Percentiles rank a stretch among this genome's conserved stretches.
phyloP scores from a whole-genome alignment of 1,140 invertebrate species.

The Kradibia gibbosae region DNA sequence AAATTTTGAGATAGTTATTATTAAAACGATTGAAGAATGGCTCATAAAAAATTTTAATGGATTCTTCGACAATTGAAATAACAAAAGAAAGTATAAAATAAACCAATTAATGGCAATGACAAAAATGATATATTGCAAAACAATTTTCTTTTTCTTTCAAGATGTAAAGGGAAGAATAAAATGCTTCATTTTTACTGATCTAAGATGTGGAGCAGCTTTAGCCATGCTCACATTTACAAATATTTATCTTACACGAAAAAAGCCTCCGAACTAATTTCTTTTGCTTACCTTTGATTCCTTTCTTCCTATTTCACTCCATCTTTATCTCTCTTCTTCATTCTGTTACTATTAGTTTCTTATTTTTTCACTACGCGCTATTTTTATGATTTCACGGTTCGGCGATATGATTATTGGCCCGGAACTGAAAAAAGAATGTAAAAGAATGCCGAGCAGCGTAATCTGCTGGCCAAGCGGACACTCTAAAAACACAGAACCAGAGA shows the following conservation, averaged over 20 bases:
- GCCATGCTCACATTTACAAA: conserved; percentile 4
- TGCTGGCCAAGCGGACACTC: neutral
- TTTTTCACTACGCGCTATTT: conserved; percentile 30
- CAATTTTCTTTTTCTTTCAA: neutral
- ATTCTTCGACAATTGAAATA: neutral
- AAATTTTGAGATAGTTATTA: neutral
- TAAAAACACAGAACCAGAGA: conserved; percentile 40
- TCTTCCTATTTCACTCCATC: neutral
- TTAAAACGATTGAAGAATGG: neutral
- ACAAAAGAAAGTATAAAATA: neutral
- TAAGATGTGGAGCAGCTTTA: neutral
- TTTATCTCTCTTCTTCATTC: neutral
- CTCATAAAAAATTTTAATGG: neutral
- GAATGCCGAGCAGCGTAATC: conserved; percentile 23
- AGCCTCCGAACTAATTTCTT: conserved; percentile 21
- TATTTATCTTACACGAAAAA: conserved; percentile 38
- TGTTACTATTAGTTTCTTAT: neutral
- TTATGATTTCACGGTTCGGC: conserved; percentile 46
- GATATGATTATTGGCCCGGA: conserved; percentile 21
- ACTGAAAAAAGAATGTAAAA: conserved; percentile 20
- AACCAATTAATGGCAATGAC: neutral
- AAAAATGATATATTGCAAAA: neutral
- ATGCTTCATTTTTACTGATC: neutral
- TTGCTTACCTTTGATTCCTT: neutral
- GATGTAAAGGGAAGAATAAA: conserved; percentile 13